phyloP scores from a whole-genome alignment of 2,888 invertebrate species.

The Eupithecia centaureata region DNA sequence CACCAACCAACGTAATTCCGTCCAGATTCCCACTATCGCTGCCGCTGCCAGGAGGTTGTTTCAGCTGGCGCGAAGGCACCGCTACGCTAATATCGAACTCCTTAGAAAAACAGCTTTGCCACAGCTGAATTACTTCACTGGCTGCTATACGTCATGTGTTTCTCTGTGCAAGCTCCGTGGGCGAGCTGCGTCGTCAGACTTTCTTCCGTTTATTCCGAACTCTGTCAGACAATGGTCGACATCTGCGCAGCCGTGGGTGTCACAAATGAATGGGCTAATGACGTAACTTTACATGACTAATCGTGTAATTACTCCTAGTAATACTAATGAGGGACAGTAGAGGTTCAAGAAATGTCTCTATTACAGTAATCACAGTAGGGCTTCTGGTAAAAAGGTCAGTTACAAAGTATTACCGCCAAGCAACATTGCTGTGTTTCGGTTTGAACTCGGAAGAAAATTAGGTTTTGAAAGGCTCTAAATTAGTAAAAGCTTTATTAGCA shows the following conservation, averaged over 20 bases:
- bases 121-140: too few relatives aligned
- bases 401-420: background rate
- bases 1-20: too few relatives aligned
- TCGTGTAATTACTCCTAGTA: constrained; percentile 41
- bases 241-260: constrained; percentile 41
- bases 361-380: background rate
- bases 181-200: background rate
- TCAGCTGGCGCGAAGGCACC: too few relatives aligned
- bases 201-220: constrained; percentile 1
- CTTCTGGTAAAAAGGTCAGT: background rate
- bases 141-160: too few relatives aligned
- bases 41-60: too few relatives aligned
- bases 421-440: background rate
- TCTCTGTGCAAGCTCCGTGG: background rate
- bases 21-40: too few relatives aligned
- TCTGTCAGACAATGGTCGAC: constrained; percentile 34
- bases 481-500: too few relatives aligned
- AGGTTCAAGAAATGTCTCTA: background rate
- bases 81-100: too few relatives aligned
- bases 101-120: too few relatives aligned
- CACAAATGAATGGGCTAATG: constrained; percentile 42
- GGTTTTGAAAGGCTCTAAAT: background rate
- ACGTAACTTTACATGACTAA: constrained; percentile 40
- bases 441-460: background rate
- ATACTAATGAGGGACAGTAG: constrained; percentile 32